Evolutionary conservation across 2,888 invertebrate species (phyloP).

Genomic region (Dusona sp.): DNA sequence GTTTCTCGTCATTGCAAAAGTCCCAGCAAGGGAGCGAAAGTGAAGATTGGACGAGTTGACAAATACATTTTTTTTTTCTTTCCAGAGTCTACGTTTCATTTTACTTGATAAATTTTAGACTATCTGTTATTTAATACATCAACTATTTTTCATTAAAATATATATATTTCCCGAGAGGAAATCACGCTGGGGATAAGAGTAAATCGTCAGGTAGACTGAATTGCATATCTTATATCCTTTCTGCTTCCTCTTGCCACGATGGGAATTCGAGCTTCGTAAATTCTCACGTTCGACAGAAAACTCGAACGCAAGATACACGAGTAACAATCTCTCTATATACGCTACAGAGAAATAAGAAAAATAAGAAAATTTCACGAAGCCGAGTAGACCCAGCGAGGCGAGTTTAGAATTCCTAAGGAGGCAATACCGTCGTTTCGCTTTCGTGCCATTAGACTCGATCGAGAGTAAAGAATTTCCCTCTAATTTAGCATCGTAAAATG

Average conservation of each 20-base stretch:
- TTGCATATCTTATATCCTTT: slow-evolving; percentile 44
- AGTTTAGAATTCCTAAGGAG: slow-evolving; percentile 32
- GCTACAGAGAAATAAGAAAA: neutral
- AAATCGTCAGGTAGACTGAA: slow-evolving; percentile 22
- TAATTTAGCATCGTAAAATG: slow-evolving; percentile 36
- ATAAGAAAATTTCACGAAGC: slow-evolving; percentile 33
- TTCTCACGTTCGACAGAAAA: slow-evolving; percentile 77
- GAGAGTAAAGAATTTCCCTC: slow-evolving; percentile 20
- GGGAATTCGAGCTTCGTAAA: slow-evolving; percentile 79
- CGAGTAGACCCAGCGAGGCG: slow-evolving; percentile 10
- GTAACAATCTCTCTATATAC: neutral
- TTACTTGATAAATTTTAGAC: neutral
- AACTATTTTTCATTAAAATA: neutral
- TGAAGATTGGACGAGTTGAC: slow-evolving; percentile 1
- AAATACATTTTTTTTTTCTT: neutral
- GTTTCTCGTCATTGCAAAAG: neutral
- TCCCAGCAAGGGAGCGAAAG: neutral
- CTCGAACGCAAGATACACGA: slow-evolving; percentile 25
- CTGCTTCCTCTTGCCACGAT: slow-evolving; percentile 62
- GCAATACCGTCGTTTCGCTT: slow-evolving; percentile 50
- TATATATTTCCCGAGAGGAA: neutral
- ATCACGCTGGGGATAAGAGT: neutral
- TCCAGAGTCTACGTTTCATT: neutral
- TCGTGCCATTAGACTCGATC: slow-evolving; percentile 35
- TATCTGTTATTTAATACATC: neutral